Percentiles rank a stretch among this genome's conserved stretches.
Conservation (phyloP, 2,113 vertebrate species). For the Cavia aperea region DNA sequence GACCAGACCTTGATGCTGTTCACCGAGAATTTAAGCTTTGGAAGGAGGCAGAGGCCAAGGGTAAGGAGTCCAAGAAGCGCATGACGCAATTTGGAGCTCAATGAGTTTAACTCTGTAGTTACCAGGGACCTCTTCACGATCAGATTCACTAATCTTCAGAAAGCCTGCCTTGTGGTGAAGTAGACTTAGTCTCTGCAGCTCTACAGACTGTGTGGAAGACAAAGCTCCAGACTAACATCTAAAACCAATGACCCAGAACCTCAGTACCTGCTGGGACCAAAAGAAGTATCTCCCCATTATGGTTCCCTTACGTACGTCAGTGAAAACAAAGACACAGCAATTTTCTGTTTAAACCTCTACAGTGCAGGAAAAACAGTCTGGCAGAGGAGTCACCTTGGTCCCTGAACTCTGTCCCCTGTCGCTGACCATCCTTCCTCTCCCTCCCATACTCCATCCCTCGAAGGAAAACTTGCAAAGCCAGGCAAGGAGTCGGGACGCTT, state of each 20-base stretch:
- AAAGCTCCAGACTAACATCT: background rate
- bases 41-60: background rate
- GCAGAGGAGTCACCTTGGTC: background rate
- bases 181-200: background rate
- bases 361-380: background rate
- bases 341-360: background rate
- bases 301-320: background rate
- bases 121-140: background rate
- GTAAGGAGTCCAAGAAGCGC: background rate
- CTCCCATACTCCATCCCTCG: background rate
- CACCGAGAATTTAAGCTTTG: slow-evolving; percentile 30
- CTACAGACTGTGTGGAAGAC: background rate
- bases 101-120: background rate
- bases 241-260: background rate
- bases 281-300: background rate
- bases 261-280: background rate
- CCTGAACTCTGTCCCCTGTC: background rate
- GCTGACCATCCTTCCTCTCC: background rate
- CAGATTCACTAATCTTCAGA: background rate
- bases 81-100: background rate
- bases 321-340: background rate
- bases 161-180: background rate
- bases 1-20: background rate
- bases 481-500: background rate
- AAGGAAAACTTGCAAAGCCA: background rate